Conservation (phyloP, 2,113 vertebrate genomes). For the Redunca redunca region DNA sequence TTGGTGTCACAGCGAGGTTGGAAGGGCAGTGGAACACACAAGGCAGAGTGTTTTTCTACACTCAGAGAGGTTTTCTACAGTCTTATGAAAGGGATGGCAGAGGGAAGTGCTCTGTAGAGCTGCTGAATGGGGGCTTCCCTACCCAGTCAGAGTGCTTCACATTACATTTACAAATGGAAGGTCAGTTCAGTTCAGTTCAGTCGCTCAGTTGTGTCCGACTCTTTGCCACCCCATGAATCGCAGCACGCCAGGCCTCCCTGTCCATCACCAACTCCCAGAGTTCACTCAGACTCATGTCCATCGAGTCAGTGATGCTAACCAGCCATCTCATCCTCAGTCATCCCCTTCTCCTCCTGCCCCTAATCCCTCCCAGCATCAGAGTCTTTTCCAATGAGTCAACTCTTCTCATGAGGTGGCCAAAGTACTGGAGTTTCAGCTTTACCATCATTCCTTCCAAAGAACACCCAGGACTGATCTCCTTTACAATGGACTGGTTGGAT, state of each 20-base stretch:
- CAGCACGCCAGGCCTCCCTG: not conserved
- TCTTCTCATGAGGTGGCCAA: no score
- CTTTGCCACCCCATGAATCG: no score
- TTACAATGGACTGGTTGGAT: no score
- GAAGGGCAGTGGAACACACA: not conserved
- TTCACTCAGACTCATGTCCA: not conserved
- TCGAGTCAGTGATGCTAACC: no score
- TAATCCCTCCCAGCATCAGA: no score
- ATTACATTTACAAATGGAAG: not conserved
- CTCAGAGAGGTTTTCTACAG: not conserved
- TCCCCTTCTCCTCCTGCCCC: no score
- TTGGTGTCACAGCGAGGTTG: not conserved
- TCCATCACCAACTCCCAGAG: not conserved
- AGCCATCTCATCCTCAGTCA: no score
- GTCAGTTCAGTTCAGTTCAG: not conserved
- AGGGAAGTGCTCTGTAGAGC: not conserved
- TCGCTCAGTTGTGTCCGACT: not conserved
- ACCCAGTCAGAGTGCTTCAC: not conserved
- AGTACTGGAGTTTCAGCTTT: no score
- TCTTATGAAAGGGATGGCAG: not conserved
- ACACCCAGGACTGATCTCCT: no score
- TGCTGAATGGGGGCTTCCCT: no score
- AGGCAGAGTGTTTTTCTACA: not conserved
- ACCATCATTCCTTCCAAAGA: no score
- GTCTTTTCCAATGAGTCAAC: no score